Percentiles rank a stretch among this genome's conserved stretches.
Evolutionary conservation across 2,888 invertebrate genomes (phyloP).

Genomic region (Lochmaea capreae): DNA sequence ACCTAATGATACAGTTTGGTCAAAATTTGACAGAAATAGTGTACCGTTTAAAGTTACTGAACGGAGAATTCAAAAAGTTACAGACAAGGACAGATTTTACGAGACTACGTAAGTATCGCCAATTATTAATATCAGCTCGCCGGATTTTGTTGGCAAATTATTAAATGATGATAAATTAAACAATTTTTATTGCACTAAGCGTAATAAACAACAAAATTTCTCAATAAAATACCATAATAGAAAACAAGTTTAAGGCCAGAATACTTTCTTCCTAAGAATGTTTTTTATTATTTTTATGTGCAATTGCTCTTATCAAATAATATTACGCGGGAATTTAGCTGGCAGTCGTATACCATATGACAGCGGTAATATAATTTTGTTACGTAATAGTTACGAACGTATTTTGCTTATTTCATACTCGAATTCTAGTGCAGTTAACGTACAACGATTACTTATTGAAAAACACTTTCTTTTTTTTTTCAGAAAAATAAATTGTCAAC

Average conservation of each 20-base stretch:
- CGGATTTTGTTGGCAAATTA: not conserved
- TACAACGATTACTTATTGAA: not conserved
- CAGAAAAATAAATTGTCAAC: slow-evolving; percentile 1
- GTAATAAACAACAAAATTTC: not conserved
- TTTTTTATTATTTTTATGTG: slow-evolving; percentile 33
- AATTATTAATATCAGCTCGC: not conserved
- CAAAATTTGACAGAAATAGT: too few species aligned
- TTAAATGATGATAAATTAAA: not conserved
- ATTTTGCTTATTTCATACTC: slow-evolving; percentile 11
- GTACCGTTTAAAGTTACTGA: too few species aligned
- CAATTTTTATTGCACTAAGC: not conserved
- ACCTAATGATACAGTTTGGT: too few species aligned
- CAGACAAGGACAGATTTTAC: too few species aligned
- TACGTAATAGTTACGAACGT: slow-evolving; percentile 14
- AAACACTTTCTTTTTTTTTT: slow-evolving; percentile 26
- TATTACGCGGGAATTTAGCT: slow-evolving; percentile 24
- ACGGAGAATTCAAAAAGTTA: too few species aligned
- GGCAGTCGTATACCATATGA: slow-evolving; percentile 32
- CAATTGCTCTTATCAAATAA: slow-evolving; percentile 41
- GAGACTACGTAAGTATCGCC: too few species aligned
- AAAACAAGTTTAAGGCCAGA: slow-evolving; percentile 54
- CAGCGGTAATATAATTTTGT: slow-evolving; percentile 22
- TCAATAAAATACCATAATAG: slow-evolving; percentile 27
- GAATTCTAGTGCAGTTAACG: slow-evolving; percentile 12
- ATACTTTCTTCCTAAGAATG: slow-evolving; percentile 47